Conservation (phyloP, 1,140 invertebrate species). For the Potamilus streckersoni region DNA sequence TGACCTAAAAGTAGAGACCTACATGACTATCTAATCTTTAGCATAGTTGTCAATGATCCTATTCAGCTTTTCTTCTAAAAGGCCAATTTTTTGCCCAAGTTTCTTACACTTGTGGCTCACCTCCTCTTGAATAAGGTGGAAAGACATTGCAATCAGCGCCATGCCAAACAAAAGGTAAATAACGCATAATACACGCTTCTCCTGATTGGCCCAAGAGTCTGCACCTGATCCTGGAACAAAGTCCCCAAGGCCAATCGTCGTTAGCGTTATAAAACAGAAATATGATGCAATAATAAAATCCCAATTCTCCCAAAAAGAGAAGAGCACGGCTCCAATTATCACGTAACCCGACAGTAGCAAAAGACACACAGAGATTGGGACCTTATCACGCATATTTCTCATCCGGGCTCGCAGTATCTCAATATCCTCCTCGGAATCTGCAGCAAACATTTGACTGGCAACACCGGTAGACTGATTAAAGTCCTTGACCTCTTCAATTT, state of each 20-base stretch:
- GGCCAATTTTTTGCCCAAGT: conserved; percentile 56
- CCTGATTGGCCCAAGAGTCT: conserved; percentile 21
- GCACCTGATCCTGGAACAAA: conserved; percentile 46
- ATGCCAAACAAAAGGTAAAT: conserved; percentile 88
- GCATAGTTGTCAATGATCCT: conserved; percentile 23
- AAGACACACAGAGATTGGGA: conserved; percentile 60
- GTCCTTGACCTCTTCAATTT: no score
- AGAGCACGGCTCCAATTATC: conserved; percentile 60
- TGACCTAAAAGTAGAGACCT: no score
- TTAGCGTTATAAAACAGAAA: conserved; percentile 88
- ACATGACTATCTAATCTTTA: not conserved
- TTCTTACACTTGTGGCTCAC: conserved; percentile 81
- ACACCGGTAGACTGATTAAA: no score
- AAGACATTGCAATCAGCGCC: conserved; percentile 91
- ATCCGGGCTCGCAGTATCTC: conserved; percentile 15
- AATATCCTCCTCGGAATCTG: conserved; percentile 23
- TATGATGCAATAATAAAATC: conserved; percentile 89
- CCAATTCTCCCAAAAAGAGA: conserved; percentile 68
- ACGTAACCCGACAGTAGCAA: conserved; percentile 60
- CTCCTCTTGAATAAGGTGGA: conserved; percentile 91
- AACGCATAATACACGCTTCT: conserved; percentile 62
- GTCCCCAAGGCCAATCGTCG: conserved; percentile 88
- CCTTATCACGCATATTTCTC: conserved; percentile 33
- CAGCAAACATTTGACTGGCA: no score
- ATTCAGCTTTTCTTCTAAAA: conserved; percentile 40